Conservation (phyloP, 1,140 invertebrate species). For the Ruditapes philippinarum region DNA sequence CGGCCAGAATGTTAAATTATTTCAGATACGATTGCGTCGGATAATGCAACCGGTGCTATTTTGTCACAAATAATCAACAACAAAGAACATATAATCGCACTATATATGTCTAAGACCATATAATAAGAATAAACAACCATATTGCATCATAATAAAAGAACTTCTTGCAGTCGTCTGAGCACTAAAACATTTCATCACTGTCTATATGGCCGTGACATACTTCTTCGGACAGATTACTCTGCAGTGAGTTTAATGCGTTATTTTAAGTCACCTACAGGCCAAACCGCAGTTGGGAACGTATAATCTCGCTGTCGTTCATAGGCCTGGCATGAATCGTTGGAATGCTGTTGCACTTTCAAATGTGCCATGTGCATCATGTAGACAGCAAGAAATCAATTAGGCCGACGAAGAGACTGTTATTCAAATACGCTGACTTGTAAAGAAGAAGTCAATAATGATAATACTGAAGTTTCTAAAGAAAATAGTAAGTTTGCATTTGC, state of each 20-base stretch:
- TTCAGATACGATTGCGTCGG: too few relatives aligned
- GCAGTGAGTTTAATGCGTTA: slow-evolving; percentile 73
- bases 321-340: slow-evolving; percentile 71
- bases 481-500: too few relatives aligned
- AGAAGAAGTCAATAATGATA: too few relatives aligned
- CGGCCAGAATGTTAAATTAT: too few relatives aligned
- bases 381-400: slow-evolving; percentile 20
- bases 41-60: slow-evolving; percentile 47
- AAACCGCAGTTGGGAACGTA: slow-evolving; percentile 76
- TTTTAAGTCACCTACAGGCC: slow-evolving; percentile 70
- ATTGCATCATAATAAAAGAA: slow-evolving; percentile 81
- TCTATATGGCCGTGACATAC: slow-evolving; percentile 71
- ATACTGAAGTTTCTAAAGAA: too few relatives aligned
- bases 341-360: slow-evolving; percentile 79
- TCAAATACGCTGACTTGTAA: too few relatives aligned
- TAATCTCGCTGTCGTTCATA: slow-evolving; percentile 74
- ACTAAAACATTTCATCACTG: slow-evolving; percentile 71
- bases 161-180: slow-evolving; percentile 71
- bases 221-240: slow-evolving; percentile 74
- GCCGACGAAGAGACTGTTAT: neutral
- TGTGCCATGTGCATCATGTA: slow-evolving; percentile 53
- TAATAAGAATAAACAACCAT: slow-evolving; percentile 86
- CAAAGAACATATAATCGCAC: slow-evolving; percentile 66
- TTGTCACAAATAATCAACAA: neutral
- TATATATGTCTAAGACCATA: slow-evolving; percentile 72